Evolutionary conservation across 2,797 vertebrate genomes (phyloP).

Genomic region (Sciaenops ocellatus): DNA sequence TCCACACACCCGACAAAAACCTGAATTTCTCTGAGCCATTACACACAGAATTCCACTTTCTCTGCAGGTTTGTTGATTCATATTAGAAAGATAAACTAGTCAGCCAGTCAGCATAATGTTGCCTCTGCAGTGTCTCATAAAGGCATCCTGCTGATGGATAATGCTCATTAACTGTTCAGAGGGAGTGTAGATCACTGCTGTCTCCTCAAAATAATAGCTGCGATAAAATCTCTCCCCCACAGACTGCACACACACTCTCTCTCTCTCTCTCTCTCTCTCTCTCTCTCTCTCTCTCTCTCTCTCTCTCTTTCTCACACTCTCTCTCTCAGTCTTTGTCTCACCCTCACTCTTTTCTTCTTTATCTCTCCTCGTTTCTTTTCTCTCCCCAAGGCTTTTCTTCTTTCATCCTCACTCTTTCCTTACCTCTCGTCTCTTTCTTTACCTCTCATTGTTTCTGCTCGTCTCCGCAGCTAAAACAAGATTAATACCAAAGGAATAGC

Average conservation of each 20-base stretch:
- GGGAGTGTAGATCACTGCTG: conserved; percentile 71
- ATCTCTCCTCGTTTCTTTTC: conserved; percentile 20
- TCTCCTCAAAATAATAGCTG: conserved; percentile 78
- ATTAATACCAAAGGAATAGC: conserved; percentile 44
- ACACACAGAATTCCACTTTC: conserved; percentile 51
- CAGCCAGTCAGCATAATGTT: conserved; percentile 78
- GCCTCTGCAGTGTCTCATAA: conserved; percentile 77
- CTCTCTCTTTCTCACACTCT: conserved; percentile 1
- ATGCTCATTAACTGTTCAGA: conserved; percentile 77
- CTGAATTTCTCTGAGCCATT: conserved; percentile 29
- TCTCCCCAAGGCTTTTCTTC: conserved; percentile 7
- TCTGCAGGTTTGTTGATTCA: conserved; percentile 70
- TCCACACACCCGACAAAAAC: conserved; percentile 25
- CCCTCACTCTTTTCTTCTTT: conserved; percentile 21
- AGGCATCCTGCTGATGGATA: conserved; percentile 77
- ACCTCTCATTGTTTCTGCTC: conserved; percentile 7
- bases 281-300: not conserved
- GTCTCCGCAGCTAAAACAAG: conserved; percentile 6
- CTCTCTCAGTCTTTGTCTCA: not conserved
- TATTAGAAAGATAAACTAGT: conserved; percentile 68
- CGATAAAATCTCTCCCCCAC: conserved; percentile 70
- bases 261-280: conserved; percentile 3
- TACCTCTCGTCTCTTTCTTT: conserved; percentile 25
- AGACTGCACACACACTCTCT: conserved; percentile 17
- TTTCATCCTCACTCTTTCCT: conserved; percentile 1